phyloP scores from a whole-genome alignment of 2,888 invertebrate genomes.

The Hirtodrosophila trivittata region DNA sequence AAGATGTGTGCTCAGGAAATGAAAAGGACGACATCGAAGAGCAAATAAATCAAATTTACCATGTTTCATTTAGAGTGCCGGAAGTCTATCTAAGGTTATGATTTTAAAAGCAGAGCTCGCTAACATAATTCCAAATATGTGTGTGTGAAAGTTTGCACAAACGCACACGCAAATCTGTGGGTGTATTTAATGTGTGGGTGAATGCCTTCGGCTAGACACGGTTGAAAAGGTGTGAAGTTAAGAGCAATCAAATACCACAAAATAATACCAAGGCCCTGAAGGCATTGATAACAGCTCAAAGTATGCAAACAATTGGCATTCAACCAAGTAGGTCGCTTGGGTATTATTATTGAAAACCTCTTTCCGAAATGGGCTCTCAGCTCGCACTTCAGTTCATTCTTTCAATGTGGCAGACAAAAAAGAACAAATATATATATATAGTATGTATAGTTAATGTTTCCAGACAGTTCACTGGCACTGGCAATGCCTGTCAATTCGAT shows the following conservation, averaged over 20 bases:
- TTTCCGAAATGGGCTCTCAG: too few relatives aligned
- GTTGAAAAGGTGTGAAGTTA: neutral
- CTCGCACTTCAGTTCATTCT: neutral
- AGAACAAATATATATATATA: neutral
- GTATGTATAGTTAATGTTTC: neutral
- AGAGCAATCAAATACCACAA: neutral
- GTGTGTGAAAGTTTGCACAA: neutral
- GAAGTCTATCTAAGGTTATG: neutral
- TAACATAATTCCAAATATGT: constrained; percentile 5
- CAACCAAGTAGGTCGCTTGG: neutral
- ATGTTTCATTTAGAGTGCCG: neutral
- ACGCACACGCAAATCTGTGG: neutral
- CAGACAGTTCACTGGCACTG: neutral
- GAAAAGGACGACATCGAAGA: constrained; percentile 4
- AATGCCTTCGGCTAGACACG: neutral
- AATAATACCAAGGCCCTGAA: neutral
- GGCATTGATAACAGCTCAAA: constrained; percentile 8
- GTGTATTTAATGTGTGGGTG: neutral
- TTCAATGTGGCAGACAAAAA: too few relatives aligned
- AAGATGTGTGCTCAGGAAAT: constrained; percentile 13
- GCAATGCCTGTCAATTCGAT: neutral
- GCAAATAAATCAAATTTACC: constrained; percentile 33
- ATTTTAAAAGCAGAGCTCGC: neutral
- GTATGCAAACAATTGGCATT: constrained; percentile 25
- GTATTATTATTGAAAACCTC: neutral